Evolutionary conservation across 2,113 vertebrate species (phyloP).

Genomic region (Oplegnathus fasciatus): DNA sequence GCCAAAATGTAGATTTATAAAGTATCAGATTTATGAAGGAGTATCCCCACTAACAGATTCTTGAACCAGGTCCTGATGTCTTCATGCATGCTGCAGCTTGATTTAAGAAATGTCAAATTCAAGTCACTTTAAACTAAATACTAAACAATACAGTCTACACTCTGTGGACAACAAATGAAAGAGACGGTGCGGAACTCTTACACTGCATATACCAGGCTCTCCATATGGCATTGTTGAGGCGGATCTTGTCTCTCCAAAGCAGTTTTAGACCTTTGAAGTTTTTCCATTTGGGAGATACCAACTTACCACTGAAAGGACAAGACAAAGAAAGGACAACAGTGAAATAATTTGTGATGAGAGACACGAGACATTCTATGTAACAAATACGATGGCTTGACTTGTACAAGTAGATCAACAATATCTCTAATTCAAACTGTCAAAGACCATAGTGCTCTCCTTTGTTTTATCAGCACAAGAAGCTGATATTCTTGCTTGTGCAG

Average conservation of each 20-base stretch:
- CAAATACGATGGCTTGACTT: not conserved
- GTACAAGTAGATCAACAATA: not conserved
- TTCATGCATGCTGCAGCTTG: not conserved
- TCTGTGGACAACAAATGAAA: not conserved
- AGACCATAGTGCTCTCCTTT: not conserved
- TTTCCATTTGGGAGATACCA: constrained; percentile 99
- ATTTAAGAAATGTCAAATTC: not conserved
- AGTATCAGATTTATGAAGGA: not conserved
- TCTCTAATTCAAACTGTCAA: not conserved
- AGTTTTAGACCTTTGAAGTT: constrained; percentile 98
- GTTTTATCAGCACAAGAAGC: not conserved
- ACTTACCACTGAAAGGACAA: constrained; percentile 89
- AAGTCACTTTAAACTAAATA: constrained; percentile 6
- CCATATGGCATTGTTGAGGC: constrained; percentile 99
- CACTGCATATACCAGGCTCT: constrained; percentile 99
- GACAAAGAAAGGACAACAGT: not conserved
- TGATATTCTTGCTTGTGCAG: not conserved
- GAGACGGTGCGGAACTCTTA: constrained; percentile 79
- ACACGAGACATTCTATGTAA: not conserved
- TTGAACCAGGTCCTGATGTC: not conserved
- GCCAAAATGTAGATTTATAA: not conserved
- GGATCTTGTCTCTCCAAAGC: constrained; percentile 99
- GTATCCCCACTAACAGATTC: not conserved
- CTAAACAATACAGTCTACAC: not conserved
- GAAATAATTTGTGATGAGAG: not conserved